These are phyloP conservation scores for Epinephelus malabaricus DNA, from an alignment of 2,797 vertebrate species.

Conservation along the genomic window DNA sequence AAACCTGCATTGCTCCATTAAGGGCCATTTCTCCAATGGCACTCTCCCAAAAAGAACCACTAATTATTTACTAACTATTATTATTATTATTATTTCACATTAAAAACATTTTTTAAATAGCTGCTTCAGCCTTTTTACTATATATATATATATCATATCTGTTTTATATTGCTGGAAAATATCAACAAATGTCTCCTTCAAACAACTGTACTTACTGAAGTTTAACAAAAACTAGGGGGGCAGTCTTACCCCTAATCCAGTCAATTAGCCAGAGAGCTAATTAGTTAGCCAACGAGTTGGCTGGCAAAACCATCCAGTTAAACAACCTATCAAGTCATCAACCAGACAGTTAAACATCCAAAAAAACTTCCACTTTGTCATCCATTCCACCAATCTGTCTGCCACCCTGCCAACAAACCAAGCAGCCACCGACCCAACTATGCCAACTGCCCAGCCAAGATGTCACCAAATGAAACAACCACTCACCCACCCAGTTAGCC, in stretches of 20 bases:
- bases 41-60: too few relatives aligned
- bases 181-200: too few relatives aligned
- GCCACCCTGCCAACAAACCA: slow-evolving; percentile 7
- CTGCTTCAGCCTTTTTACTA: too few relatives aligned
- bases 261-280: neutral
- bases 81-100: too few relatives aligned
- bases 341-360: slow-evolving; percentile 5
- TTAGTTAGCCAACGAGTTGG: neutral
- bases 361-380: slow-evolving; percentile 14
- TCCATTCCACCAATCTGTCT: neutral
- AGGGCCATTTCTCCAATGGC: too few relatives aligned
- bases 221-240: too few relatives aligned
- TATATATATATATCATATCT: too few relatives aligned
- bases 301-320: neutral
- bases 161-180: too few relatives aligned
- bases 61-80: too few relatives aligned
- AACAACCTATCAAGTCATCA: slow-evolving; percentile 10
- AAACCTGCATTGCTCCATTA: too few relatives aligned
- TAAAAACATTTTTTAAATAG: too few relatives aligned
- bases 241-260: neutral
- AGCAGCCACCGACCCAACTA: neutral
- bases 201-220: too few relatives aligned
- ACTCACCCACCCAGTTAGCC: neutral
- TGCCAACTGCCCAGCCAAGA: slow-evolving; percentile 22
- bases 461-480: slow-evolving; percentile 29